These are phyloP conservation scores for Lottia gigantea DNA, from an alignment of 2,888 invertebrate genomes.

Conservation along the genomic window DNA sequence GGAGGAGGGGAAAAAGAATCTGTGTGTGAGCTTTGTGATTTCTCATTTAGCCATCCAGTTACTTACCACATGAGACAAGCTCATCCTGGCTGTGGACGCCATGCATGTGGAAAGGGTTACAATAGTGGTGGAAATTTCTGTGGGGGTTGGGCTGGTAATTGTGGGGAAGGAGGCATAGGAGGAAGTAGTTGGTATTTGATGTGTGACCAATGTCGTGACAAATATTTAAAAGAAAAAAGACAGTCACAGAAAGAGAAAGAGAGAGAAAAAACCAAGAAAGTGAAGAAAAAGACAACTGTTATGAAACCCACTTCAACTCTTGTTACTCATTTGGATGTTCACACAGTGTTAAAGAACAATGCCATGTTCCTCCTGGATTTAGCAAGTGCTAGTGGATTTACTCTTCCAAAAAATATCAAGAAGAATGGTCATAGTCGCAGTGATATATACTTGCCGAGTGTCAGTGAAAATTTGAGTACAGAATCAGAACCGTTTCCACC, in stretches of 20 bases:
- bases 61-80: slow-evolving; percentile 90
- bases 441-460: slow-evolving; percentile 61
- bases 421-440: slow-evolving; percentile 37
- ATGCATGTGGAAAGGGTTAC: slow-evolving; percentile 88
- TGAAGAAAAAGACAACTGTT: slow-evolving; percentile 40
- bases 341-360: slow-evolving; percentile 89
- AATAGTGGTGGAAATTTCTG: slow-evolving; percentile 90
- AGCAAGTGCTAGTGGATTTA: slow-evolving; percentile 78
- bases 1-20: slow-evolving; percentile 68
- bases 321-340: slow-evolving; percentile 63
- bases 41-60: slow-evolving; percentile 75
- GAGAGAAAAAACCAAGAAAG: slow-evolving; percentile 62
- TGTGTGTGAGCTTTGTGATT: slow-evolving; percentile 88
- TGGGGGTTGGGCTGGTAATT: slow-evolving; percentile 88
- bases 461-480: slow-evolving; percentile 55
- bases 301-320: slow-evolving; percentile 37
- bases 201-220: slow-evolving; percentile 90
- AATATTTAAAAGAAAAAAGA: slow-evolving; percentile 72
- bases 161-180: slow-evolving; percentile 86
- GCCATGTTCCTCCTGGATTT: slow-evolving; percentile 92
- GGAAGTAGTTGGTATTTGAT: slow-evolving; percentile 88
- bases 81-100: slow-evolving; percentile 91
- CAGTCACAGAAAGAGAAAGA: slow-evolving; percentile 63
- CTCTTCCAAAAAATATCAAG: slow-evolving; percentile 55
- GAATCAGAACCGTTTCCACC: slow-evolving; percentile 62